Conservation (phyloP, 2,797 vertebrate species). For the Leptodactylus fallax region DNA sequence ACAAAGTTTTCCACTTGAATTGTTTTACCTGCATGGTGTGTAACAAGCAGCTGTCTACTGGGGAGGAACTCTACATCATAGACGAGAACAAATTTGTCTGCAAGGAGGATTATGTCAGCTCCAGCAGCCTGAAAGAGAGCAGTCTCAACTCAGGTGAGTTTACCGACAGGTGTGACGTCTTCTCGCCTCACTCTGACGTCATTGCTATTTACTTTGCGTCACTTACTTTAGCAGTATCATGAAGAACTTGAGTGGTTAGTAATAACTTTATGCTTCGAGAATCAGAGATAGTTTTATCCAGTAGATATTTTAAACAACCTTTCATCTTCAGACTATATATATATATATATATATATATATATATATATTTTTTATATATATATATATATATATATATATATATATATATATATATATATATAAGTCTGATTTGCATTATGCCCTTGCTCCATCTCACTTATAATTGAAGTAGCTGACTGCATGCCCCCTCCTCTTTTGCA, state of each 20-base stretch:
- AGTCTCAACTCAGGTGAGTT: constrained; percentile 92
- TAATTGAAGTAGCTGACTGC: background rate
- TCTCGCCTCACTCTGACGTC: background rate
- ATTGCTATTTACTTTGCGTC: too few species aligned
- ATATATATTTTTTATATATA: too few species aligned
- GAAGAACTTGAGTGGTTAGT: too few species aligned
- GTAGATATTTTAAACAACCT: too few species aligned
- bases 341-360: too few species aligned
- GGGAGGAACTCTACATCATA: constrained; percentile 95
- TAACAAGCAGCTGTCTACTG: constrained; percentile 97
- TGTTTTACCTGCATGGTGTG: constrained; percentile 98
- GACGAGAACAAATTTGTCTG: constrained; percentile 98
- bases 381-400: too few species aligned
- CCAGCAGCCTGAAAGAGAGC: constrained; percentile 88
- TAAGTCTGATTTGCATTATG: background rate
- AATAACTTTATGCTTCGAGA: too few species aligned
- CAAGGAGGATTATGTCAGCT: constrained; percentile 93
- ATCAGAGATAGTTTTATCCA: too few species aligned
- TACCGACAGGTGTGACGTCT: background rate
- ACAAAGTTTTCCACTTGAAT: constrained; percentile 96
- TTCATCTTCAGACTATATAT: too few species aligned
- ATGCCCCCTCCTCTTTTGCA: background rate
- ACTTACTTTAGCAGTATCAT: too few species aligned
- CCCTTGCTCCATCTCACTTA: background rate
- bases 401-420: too few species aligned